phyloP scores from a whole-genome alignment of 2,888 invertebrate genomes.

The Halocaridina rubra region DNA sequence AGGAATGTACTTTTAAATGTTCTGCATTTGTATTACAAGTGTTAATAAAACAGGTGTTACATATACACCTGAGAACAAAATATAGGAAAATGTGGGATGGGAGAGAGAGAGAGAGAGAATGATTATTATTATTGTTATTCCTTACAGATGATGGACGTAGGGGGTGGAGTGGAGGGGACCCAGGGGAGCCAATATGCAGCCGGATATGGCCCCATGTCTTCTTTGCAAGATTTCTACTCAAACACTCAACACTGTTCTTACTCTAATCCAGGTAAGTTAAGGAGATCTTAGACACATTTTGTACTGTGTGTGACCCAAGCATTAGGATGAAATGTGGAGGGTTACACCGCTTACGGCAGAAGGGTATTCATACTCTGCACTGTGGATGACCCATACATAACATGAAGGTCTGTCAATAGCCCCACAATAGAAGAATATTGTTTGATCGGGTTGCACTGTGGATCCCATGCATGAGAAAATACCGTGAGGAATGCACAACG shows the following conservation, averaged over 20 bases:
- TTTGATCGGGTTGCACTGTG: background rate
- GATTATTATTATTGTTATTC: too few relatives aligned
- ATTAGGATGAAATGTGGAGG: too few relatives aligned
- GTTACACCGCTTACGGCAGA: too few relatives aligned
- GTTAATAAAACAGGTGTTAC: too few relatives aligned
- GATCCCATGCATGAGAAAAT: too few relatives aligned
- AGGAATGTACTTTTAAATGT: too few relatives aligned
- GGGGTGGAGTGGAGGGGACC: constrained; percentile 44
- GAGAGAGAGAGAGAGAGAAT: too few relatives aligned
- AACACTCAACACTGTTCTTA: constrained; percentile 53
- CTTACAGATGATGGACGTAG: constrained; percentile 56
- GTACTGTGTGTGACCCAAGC: background rate
- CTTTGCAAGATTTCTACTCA: constrained; percentile 54
- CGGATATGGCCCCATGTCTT: constrained; percentile 50
- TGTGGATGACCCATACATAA: background rate
- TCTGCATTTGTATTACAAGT: too few relatives aligned
- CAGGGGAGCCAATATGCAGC: constrained; percentile 43
- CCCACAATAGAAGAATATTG: background rate
- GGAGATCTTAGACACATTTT: background rate
- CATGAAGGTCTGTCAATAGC: background rate
- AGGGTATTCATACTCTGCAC: background rate
- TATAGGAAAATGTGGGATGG: too few relatives aligned
- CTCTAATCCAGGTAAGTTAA: constrained; percentile 47
- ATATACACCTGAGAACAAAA: too few relatives aligned
- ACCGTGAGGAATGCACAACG: too few relatives aligned